Conservation (phyloP, 64 coral and sea anemone genomes). For the Montipora sp. region DNA sequence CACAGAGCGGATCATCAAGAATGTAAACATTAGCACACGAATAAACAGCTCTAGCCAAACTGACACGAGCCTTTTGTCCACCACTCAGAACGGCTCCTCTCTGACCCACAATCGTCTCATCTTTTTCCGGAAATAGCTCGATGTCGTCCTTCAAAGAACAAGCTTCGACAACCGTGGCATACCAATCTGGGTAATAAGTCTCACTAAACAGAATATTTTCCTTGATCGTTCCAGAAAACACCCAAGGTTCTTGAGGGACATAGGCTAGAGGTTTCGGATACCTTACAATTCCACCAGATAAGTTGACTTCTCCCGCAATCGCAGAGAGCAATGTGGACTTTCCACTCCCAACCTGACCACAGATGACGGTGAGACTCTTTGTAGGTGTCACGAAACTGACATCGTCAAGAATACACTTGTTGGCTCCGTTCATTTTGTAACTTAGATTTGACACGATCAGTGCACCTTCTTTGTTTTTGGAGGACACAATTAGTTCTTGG, state of each 20-base stretch:
- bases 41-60: neutral
- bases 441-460: neutral
- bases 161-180: neutral
- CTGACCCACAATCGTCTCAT: slow-evolving; percentile 22
- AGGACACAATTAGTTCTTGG: no score
- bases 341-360: slow-evolving; percentile 1
- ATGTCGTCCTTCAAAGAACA: slow-evolving; percentile 16
- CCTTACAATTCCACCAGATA: neutral
- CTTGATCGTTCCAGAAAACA: slow-evolving; percentile 31
- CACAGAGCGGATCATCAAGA: slow-evolving; percentile 13
- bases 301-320: neutral
- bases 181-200: neutral
- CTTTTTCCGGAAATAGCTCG: slow-evolving; percentile 1
- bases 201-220: slow-evolving; percentile 4
- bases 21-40: neutral
- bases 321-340: slow-evolving; percentile 9
- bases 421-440: neutral
- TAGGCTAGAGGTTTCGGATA: neutral
- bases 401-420: neutral
- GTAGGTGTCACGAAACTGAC: neutral
- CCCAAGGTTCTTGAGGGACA: slow-evolving; percentile 8
- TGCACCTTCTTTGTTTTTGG: neutral
- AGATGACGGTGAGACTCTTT: neutral
- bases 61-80: slow-evolving; percentile 21
- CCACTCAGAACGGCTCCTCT: slow-evolving; percentile 32